Evolutionary conservation across 64 coral and sea anemone genomes (phyloP).

Genomic region (Stylophora pistillata): DNA sequence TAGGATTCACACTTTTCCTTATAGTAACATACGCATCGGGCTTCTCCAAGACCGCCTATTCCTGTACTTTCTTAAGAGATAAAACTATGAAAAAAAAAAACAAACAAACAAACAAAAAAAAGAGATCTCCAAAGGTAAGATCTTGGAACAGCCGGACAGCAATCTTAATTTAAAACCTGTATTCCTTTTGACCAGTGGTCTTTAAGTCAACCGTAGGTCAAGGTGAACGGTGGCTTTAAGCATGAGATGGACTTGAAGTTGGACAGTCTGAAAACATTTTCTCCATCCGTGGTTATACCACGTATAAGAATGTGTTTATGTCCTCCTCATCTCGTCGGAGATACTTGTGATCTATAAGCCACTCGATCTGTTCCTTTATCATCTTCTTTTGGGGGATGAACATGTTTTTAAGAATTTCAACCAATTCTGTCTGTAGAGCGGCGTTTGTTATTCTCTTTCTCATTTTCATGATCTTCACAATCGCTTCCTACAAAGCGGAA

Average conservation of each 20-base stretch:
- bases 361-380: slow-evolving; percentile 99
- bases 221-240: background rate
- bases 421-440: slow-evolving; percentile 91
- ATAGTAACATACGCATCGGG: too few relatives aligned
- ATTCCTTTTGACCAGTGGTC: background rate
- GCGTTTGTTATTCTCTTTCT: slow-evolving; percentile 94
- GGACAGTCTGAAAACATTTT: background rate
- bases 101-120: too few relatives aligned
- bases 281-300: slow-evolving; percentile 40
- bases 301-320: slow-evolving; percentile 89
- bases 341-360: slow-evolving; percentile 98
- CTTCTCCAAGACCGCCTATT: too few relatives aligned
- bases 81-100: background rate
- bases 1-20: too few relatives aligned
- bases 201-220: background rate
- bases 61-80: background rate
- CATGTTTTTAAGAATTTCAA: slow-evolving; percentile 98
- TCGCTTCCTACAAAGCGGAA: slow-evolving; percentile 73
- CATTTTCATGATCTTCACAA: slow-evolving; percentile 99
- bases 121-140: background rate
- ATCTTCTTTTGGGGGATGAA: slow-evolving; percentile 99
- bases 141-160: background rate
- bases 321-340: slow-evolving; percentile 92
- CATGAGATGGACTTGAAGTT: background rate
- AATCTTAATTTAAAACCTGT: background rate